Evolutionary conservation across 2,113 vertebrate genomes (phyloP), one percentile per base, ranked within the genome.

Genomic region (Mesitornis unicolor): DNA sequence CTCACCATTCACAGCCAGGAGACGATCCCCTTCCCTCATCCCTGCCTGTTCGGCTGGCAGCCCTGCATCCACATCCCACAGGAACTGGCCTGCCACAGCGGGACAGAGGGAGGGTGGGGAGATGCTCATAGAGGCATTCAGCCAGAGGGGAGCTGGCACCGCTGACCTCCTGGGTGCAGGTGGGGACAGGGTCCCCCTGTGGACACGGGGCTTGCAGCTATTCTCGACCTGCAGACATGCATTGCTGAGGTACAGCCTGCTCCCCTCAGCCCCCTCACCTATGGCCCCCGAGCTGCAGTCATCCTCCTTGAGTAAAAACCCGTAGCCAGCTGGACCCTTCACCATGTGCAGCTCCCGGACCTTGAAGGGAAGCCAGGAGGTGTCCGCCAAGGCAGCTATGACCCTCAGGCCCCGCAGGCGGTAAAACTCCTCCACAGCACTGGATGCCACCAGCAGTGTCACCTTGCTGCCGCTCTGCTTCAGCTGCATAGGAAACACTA

Each of bases 281-380:
- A 65, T 94, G 10, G 19, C 89, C 26, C 95, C 97, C 0, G 97
- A 98, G 45, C 57, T 65, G 51, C 98, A 96, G 83, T 97, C 98
- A 70, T 99, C 99, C 57, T 99, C 99, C 56, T 98, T 98, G 84
- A 99, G 98, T 90, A 99, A 96, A 89, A 99, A 99, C 16, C 99
- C 99, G 0, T 99, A 99, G 38, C 99, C 99, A 28, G 97, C 90
- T 0, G 90, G 94, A 20, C 98, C 99, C 90, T 98, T 99, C 31
- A 97, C 88, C 53, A 99, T 92, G 65, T 97, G 96, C 93, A 99
- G 95, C 80, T 98, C 98, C n/a, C 98, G 98, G n/a, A 98, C 97
- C 45, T 56, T 95, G 90, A 98, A 94, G 12, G 99, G 99, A 14
- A 99, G 97, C 73, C 97, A 96, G 90, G 97, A 97, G 76, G 97